Evolutionary conservation across 2,113 vertebrate species (phyloP).

Genomic region (Lepisosteus osseus): DNA sequence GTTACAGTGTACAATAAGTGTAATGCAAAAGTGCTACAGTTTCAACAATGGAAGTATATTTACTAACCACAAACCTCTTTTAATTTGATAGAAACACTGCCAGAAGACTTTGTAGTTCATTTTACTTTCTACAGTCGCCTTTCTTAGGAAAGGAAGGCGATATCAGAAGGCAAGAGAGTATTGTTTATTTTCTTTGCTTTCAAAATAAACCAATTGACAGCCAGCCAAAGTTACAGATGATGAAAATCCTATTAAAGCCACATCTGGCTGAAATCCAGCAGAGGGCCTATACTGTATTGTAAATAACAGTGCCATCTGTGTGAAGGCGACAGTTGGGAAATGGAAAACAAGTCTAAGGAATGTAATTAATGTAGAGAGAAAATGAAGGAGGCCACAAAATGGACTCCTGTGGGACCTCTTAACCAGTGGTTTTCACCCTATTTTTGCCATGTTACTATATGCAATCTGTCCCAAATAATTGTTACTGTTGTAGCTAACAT

Average conservation of each 20-base stretch:
- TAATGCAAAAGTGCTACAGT: too few species aligned
- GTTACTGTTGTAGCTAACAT: background rate
- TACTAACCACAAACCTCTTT: too few species aligned
- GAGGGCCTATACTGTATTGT: conserved; percentile 47
- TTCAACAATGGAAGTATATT: too few species aligned
- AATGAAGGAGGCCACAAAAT: conserved; percentile 33
- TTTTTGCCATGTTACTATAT: conserved; percentile 30
- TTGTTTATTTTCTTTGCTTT: conserved; percentile 39
- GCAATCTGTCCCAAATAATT: conserved; percentile 7
- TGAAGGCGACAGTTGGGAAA: conserved; percentile 50
- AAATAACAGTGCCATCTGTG: conserved; percentile 66
- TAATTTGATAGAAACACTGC: too few species aligned
- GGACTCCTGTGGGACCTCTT: conserved; percentile 6
- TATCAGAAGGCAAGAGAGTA: conserved; percentile 1
- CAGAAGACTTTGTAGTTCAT: too few species aligned
- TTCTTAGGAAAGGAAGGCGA: too few species aligned
- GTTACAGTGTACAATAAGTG: too few species aligned
- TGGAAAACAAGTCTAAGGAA: conserved; percentile 42
- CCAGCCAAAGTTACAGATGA: conserved; percentile 61
- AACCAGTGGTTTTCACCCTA: conserved; percentile 5
- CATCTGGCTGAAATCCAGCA: conserved; percentile 56
- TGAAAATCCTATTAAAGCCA: conserved; percentile 53
- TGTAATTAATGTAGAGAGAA: conserved; percentile 46
- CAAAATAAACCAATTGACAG: conserved; percentile 47
- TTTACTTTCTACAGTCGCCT: too few species aligned